These are phyloP conservation scores for Pachymerium ferrugineum DNA, from an alignment of 2,888 invertebrate species.

Conservation along the genomic window DNA sequence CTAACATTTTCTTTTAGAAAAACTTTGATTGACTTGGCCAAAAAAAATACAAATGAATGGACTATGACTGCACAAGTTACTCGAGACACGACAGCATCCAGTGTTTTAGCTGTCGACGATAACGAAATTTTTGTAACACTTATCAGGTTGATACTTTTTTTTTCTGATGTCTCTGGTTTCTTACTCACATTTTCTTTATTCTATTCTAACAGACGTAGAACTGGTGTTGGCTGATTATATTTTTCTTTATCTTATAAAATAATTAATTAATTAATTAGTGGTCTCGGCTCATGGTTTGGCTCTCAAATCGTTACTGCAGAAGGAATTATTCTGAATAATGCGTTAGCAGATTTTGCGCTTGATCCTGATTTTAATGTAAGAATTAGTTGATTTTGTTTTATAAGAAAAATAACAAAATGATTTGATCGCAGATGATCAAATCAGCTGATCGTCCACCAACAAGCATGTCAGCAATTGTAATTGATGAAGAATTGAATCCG, in stretches of 20 bases:
- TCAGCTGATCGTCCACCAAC: not conserved
- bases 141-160: not conserved
- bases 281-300: constrained; percentile 55
- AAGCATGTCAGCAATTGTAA: not conserved
- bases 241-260: not conserved
- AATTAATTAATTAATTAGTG: constrained; percentile 47
- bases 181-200: not conserved
- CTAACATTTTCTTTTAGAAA: not conserved
- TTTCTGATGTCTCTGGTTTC: not conserved
- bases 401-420: not conserved
- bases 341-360: constrained; percentile 32
- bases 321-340: constrained; percentile 55
- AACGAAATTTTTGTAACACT: not conserved
- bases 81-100: not conserved
- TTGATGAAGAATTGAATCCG: not conserved
- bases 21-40: not conserved
- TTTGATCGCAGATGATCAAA: not conserved
- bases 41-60: not conserved
- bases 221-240: constrained; percentile 35
- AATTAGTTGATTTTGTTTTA: not conserved
- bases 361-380: too few species aligned
- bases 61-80: too few species aligned
- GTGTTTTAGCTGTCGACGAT: not conserved
- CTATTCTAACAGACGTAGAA: not conserved
- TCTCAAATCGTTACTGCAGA: constrained; percentile 51